Base-by-base conservation (phyloP, 1,140 invertebrate genomes). In the Drosophila fuyamai region DNA sequence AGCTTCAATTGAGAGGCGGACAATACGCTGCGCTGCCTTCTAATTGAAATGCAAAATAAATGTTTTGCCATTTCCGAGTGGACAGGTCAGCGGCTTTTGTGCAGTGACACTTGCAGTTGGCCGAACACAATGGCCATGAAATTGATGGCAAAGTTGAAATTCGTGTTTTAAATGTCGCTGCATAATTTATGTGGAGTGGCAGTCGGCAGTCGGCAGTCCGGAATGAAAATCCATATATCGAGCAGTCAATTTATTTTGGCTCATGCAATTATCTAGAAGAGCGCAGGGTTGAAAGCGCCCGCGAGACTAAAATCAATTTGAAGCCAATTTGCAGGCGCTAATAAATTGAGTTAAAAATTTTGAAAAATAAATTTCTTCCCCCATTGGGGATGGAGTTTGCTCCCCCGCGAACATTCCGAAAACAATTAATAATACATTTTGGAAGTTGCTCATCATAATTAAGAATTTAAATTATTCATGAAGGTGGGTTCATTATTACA, bases 301-400 rank as follows among this genome's bases (percentile, higher is more conserved):
- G 40, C 29, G 40, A 36, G 40, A 53, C 38, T 41, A 78, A 88
- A 88, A 80, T 84, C 83, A 88, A 88, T 88, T 83, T 88, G 40
- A 74, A 78, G 83, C 68, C 83, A 88, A 88, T 88, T 88, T 88
- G 57, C 73, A 29, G 46, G 57, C 60, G 84, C 76, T 88, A 89
- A 88, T 88, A 89, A 88, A 88, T 88, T 81, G 73, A 82, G 82
- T 89, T 88, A 88, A 88, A 79, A 77, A 88, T 88, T 77, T 78
- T 47, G 9, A 63, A 76, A 83, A 80, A 73, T 66, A 61, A 74
- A 79, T 86, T 85, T 57, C 47, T 50, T 29, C 56, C 36, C 51
- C 51, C 43, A 47, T 14, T 48, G 3, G 23, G 23, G 36, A 12
- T 40, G 35, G 7, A 61, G 2, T 38, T 36, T 5, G 2, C 1